Percentiles rank a stretch among this genome's conserved stretches.
These are phyloP conservation scores for Strigops habroptila DNA, from an alignment of 2,113 vertebrate species.

Conservation along the genomic window DNA sequence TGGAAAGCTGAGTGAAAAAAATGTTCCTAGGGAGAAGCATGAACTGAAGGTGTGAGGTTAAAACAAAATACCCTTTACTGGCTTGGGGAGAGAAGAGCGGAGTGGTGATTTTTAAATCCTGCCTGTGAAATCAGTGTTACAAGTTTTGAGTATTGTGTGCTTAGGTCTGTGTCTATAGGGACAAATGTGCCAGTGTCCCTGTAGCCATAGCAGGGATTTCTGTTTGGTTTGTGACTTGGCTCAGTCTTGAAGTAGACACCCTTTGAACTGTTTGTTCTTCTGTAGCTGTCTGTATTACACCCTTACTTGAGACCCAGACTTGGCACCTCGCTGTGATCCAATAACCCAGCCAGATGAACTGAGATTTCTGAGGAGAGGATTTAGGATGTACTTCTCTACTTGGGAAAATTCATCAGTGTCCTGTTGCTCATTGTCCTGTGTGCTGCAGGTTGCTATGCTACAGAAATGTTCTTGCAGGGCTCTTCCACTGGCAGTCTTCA, in stretches of 20 bases:
- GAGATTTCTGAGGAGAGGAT: neutral
- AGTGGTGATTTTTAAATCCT: neutral
- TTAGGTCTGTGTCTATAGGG: neutral
- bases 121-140: neutral
- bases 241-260: neutral
- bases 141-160: neutral
- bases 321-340: neutral
- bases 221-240: neutral
- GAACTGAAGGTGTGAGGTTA: neutral
- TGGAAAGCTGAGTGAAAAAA: neutral
- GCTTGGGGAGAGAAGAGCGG: neutral
- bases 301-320: neutral
- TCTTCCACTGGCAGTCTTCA: neutral
- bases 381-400: neutral
- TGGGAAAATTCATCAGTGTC: neutral
- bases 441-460: neutral
- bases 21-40: neutral
- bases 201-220: neutral
- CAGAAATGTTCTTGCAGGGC: neutral
- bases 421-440: fast-evolving
- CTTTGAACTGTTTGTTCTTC: neutral
- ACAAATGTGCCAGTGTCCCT: neutral
- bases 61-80: neutral
- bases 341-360: neutral
- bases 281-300: neutral